These are phyloP conservation scores for Archocentrus centrarchus DNA, from an alignment of 2,113 vertebrate genomes.

Conservation along the genomic window DNA sequence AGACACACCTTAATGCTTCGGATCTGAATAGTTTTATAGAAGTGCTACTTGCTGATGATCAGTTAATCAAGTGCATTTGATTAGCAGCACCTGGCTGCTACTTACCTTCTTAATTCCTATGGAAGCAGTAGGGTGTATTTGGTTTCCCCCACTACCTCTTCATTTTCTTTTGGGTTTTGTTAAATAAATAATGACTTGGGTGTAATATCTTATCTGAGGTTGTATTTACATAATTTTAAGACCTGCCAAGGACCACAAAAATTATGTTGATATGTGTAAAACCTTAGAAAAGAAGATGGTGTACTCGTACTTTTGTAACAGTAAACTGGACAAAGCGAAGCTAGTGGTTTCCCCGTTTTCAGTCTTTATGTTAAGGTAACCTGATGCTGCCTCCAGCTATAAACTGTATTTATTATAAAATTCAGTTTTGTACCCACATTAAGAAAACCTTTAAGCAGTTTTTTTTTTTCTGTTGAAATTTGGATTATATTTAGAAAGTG, in stretches of 20 bases:
- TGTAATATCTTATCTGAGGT: background rate
- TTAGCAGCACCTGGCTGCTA: too few relatives aligned
- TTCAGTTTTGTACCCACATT: background rate
- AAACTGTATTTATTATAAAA: background rate
- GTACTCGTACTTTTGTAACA: background rate
- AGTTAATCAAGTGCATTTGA: too few relatives aligned
- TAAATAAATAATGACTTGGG: background rate
- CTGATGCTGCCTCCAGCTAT: background rate
- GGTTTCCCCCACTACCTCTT: too few relatives aligned
- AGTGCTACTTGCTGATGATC: too few relatives aligned
- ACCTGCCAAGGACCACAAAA: background rate
- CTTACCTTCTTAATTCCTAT: too few relatives aligned
- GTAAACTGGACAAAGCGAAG: background rate
- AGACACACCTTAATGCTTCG: too few relatives aligned
- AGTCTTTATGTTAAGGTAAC: background rate
- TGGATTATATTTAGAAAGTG: background rate
- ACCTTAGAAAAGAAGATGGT: background rate
- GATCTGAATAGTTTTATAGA: too few relatives aligned
- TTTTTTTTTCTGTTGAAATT: background rate
- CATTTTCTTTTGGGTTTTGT: background rate
- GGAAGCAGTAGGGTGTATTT: too few relatives aligned
- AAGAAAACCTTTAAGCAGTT: background rate
- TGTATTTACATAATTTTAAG: background rate
- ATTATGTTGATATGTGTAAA: background rate
- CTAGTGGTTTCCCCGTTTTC: background rate